These are phyloP conservation scores for Myrmophylax atrothorax DNA, from an alignment of 2,113 vertebrate species.

Conservation along the genomic window DNA sequence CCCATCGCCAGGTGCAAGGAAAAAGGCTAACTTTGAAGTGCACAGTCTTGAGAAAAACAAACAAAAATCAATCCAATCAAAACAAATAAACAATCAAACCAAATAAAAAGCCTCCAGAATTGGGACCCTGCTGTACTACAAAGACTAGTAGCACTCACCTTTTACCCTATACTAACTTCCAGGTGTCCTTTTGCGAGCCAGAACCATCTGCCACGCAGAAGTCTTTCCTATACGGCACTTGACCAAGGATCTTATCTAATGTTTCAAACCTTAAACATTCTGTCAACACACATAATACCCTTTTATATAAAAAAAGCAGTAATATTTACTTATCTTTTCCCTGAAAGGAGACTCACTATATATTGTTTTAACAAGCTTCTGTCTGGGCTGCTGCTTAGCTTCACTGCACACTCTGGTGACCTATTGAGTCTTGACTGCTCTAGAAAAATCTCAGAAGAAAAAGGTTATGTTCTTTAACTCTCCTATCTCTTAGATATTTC, in stretches of 20 bases:
- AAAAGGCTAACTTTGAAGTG: neutral
- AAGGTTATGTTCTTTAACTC: neutral
- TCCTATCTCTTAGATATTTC: neutral
- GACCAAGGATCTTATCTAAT: neutral
- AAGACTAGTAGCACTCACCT: neutral
- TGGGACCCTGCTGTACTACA: neutral
- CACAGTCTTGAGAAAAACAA: neutral
- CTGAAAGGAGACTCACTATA: neutral
- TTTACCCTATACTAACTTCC: neutral
- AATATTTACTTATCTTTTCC: neutral
- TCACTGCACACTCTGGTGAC: neutral
- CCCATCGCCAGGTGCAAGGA: neutral
- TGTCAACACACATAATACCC: neutral
- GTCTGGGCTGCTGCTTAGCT: neutral
- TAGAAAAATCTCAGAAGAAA: neutral
- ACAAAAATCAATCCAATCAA: neutral
- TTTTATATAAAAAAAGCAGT: neutral
- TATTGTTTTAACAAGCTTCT: neutral
- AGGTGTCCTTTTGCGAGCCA: neutral
- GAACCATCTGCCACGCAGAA: neutral
- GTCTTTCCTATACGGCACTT: neutral
- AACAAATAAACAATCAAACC: neutral
- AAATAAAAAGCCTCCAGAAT: neutral
- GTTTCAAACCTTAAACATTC: neutral
- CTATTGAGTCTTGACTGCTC: neutral